phyloP scores from a whole-genome alignment of 2,797 vertebrate genomes.

The Schizopygopsis malacanthus region DNA sequence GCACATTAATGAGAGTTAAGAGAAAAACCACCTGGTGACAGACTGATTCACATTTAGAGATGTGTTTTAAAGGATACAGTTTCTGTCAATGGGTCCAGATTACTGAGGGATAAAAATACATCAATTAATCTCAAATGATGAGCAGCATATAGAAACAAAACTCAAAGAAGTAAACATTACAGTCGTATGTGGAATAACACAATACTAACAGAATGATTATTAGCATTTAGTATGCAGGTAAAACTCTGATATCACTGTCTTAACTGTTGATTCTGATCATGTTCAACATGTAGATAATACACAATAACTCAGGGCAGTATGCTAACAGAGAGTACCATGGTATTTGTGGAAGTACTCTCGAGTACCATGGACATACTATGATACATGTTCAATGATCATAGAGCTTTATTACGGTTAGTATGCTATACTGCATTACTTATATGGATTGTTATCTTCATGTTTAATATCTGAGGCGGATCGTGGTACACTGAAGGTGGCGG shows the following conservation, averaged over 20 bases:
- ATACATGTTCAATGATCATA: not conserved
- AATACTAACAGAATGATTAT: not conserved
- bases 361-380: not conserved
- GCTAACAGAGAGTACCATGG: not conserved
- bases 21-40: not conserved
- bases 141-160: not conserved
- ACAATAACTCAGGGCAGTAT: not conserved
- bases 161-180: not conserved
- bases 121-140: not conserved
- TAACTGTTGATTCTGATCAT: not conserved
- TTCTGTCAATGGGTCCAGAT: constrained; percentile 94
- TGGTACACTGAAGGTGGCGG: not conserved
- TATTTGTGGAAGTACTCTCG: not conserved
- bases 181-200: not conserved
- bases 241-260: not conserved
- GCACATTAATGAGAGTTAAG: constrained; percentile 50
- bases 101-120: constrained; percentile 73
- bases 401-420: not conserved
- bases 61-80: constrained; percentile 89
- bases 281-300: not conserved
- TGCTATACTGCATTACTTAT: not conserved
- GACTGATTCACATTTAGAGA: not conserved
- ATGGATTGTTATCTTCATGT: not conserved
- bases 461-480: not conserved
- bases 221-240: not conserved